phyloP scores from a whole-genome alignment of 2,113 vertebrate genomes.

The Perccottus glenii region DNA sequence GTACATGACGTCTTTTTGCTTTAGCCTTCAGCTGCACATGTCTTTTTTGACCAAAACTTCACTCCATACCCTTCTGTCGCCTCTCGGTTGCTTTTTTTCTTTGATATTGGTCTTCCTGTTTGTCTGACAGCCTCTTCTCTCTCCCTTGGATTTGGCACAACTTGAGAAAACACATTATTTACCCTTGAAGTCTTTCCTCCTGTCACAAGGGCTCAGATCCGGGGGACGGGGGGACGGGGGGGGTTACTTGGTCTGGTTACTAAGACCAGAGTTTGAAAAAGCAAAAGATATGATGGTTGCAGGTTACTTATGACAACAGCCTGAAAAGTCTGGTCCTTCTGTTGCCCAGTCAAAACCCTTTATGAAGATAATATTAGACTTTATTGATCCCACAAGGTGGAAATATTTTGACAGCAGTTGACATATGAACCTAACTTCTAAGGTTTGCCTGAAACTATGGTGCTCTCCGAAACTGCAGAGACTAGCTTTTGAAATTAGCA shows the following conservation, averaged over 20 bases:
- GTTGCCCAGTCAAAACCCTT: no score
- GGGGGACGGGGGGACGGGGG: constrained; percentile 22
- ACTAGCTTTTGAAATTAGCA: constrained; percentile 4
- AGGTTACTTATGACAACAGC: no score
- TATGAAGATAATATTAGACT: no score
- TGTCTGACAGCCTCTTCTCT: constrained; percentile 44
- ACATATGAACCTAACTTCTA: no score
- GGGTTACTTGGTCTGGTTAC: no score
- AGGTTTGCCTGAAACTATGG: no score
- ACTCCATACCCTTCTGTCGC: neutral
- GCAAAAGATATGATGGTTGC: no score
- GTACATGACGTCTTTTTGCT: constrained; percentile 42
- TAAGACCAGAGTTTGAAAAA: no score
- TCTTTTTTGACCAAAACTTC: constrained; percentile 8
- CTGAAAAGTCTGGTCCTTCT: no score
- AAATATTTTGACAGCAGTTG: no score
- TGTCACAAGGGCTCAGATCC: constrained; percentile 41
- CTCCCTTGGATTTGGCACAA: constrained; percentile 58
- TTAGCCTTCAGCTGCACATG: constrained; percentile 14
- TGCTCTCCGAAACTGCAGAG: no score
- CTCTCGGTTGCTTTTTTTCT: constrained; percentile 7
- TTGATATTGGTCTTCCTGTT: constrained; percentile 38
- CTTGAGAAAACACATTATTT: constrained; percentile 72
- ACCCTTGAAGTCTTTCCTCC: constrained; percentile 66
- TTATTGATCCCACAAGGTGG: no score